Percentiles rank a stretch among this genome's conserved stretches.
Conservation (phyloP, 2,113 vertebrate species). For the Tichodroma muraria region DNA sequence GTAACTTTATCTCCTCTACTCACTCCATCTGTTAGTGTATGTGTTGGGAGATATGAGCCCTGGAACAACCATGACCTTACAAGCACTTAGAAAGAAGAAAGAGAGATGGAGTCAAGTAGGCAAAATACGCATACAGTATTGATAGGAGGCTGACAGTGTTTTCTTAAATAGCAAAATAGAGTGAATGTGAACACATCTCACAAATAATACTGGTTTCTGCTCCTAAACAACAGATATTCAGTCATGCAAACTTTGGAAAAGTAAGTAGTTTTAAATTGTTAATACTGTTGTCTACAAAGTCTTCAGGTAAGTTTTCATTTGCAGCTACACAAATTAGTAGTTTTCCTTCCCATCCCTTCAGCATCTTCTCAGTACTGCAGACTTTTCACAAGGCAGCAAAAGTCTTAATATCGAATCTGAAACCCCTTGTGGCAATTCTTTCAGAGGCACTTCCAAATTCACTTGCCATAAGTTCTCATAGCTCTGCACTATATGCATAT, state of each 20-base stretch:
- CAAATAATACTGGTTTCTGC: not conserved
- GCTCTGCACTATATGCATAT: not conserved
- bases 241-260: not conserved
- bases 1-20: not conserved
- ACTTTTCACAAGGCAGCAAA: not conserved
- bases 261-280: not conserved
- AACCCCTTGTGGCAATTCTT: not conserved
- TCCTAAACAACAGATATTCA: not conserved
- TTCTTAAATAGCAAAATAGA: not conserved
- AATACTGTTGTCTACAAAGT: not conserved
- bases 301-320: not conserved
- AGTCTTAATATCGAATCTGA: not conserved
- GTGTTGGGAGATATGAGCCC: not conserved
- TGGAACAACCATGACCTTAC: not conserved
- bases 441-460: not conserved
- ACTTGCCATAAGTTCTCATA: not conserved
- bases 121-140: not conserved
- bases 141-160: not conserved
- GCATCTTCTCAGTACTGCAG: not conserved
- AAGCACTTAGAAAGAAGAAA: not conserved
- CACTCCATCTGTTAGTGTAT: not conserved
- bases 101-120: not conserved
- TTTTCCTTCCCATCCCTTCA: not conserved
- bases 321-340: not conserved
- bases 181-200: not conserved